Evolutionary conservation across 2,113 vertebrate species (phyloP).

Genomic region (Pseudorasbora parva): DNA sequence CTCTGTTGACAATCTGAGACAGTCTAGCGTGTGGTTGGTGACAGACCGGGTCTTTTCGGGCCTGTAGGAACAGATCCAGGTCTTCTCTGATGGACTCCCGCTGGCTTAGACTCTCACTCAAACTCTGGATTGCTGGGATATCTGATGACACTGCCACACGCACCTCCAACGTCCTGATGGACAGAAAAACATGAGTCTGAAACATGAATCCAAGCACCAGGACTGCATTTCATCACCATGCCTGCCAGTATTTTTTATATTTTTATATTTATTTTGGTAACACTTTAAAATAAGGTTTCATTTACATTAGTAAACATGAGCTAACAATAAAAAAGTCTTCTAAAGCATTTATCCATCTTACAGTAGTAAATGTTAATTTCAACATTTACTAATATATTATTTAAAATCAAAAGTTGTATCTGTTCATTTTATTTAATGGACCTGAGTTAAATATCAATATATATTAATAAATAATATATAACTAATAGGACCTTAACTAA

Average conservation of each 20-base stretch:
- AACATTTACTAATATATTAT: no score
- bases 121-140: constrained; percentile 68
- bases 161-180: constrained; percentile 79
- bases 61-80: constrained; percentile 73
- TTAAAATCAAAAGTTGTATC: no score
- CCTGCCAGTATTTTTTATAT: no score
- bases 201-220: neutral
- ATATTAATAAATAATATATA: no score
- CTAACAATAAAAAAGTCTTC: no score
- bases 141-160: constrained; percentile 76
- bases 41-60: constrained; percentile 81
- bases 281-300: neutral
- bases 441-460: no score
- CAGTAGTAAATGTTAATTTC: no score
- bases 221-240: neutral
- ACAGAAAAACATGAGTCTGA: neutral
- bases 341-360: no score
- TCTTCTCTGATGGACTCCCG: constrained; percentile 77
- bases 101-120: constrained; percentile 75
- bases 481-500: no score
- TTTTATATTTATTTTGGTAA: neutral
- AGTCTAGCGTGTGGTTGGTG: neutral
- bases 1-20: neutral
- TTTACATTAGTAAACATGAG: neutral
- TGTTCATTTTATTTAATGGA: no score